Conservation (phyloP, 2,113 vertebrate species). For the Oxyruncus cristatus region DNA sequence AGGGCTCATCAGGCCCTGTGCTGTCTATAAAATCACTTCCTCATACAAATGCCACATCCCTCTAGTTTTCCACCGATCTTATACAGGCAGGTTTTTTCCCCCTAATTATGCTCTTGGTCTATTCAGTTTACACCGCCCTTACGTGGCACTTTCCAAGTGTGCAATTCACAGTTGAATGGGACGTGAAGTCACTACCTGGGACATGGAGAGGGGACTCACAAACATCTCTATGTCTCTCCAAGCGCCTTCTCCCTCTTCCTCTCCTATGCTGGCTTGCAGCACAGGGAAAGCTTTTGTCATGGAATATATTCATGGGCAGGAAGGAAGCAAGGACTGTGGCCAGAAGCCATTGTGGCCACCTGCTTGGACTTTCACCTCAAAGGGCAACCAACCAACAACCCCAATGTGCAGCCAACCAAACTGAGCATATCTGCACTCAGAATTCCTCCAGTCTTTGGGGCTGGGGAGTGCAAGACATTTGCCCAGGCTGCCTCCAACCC, state of each 20-base stretch:
- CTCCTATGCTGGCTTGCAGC: neutral
- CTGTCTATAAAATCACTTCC: neutral
- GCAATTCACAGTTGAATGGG: neutral
- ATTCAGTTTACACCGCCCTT: neutral
- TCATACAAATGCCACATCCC: neutral
- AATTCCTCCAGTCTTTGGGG: neutral
- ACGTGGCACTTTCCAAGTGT: neutral
- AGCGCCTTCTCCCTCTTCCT: neutral
- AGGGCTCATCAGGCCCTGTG: neutral
- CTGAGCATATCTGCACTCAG: neutral
- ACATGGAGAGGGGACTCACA: neutral
- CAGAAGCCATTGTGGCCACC: neutral
- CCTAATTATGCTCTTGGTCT: neutral
- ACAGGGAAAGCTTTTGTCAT: conserved; percentile 9
- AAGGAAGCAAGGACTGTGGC: neutral
- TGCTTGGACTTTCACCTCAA: neutral
- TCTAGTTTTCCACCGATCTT: neutral
- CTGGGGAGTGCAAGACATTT: neutral
- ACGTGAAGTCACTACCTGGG: neutral
- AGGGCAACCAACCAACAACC: neutral
- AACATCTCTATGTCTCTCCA: neutral
- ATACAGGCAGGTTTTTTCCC: neutral
- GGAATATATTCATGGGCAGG: neutral
- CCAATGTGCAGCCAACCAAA: neutral
- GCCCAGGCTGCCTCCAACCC: neutral